Base-by-base conservation (phyloP, 2,113 vertebrate genomes). In the Rhinolophus ferrumequinum region DNA sequence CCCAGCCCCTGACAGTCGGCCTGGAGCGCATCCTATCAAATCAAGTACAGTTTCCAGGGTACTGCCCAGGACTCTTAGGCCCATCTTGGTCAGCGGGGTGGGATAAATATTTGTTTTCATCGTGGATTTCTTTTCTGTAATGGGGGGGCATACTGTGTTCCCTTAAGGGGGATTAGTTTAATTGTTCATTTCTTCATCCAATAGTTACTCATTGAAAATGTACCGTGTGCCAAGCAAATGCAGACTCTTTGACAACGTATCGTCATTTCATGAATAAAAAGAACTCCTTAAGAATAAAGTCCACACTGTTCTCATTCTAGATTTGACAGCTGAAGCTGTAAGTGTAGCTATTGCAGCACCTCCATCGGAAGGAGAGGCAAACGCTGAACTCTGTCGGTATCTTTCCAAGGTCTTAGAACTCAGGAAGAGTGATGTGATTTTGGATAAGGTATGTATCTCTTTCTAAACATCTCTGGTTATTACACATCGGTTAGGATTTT, bases 341-440 rank as follows among this genome's bases (percentile, higher is more conserved):
- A 98, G 98, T 10, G 98, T 99, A 8, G 98, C 99, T 44, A 98
- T 99, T 12, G 99, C 99, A 38, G 99, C 99, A 0, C 99, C 99
- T 13, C 99, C 99, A 0, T 98, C 99, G 0, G 99, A 99, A 77
- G 99, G 99, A 54, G 99, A 99, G 96, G 99, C 99, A 6, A 99
- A 99, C 2, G 94, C 99, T 0, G 99, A 99, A 96, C 99, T 99
- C 18, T 97, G 99, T 64, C 98, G 99, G 0, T 99, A 98, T 95
- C 99, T 99, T 35, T 98, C 99, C 70, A 99, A 99, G 98, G 99
- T 99, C 67, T 98, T 99, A 56, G 98, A 97, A 54, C 98, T 99
- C 96, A 99, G 98, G 98, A 99, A 99, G 96, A 99, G 99, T 67
- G 99, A 99, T 0, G 93, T 99, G 8, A 58, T 97, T 76, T 97